Base-by-base conservation (phyloP, 2,113 vertebrate species). In the Cranoglanis bouderius region DNA sequence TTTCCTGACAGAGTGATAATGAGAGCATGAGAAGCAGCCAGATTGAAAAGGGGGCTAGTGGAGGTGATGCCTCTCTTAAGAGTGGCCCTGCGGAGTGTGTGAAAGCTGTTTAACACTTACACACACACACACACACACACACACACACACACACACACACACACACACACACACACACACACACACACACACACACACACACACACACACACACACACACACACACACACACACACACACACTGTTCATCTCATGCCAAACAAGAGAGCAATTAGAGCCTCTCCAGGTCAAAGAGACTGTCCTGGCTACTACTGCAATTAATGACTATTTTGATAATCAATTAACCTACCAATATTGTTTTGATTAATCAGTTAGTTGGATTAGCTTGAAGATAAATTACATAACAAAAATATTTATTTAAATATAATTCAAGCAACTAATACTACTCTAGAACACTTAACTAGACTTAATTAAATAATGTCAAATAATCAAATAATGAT, bases 1-100 rank as follows among this genome's bases (percentile, higher is more conserved):
- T 24, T 67, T 32, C 78, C 29, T 72, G 91, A 94, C 92, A 86
- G 91, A 90, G 91, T 67, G 91, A 93, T 94, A 95, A 95, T 94
- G 91, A 95, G 92, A 85, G 61, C 88, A 92, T 85, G 85, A 89
- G 90, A 92, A 91, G 82, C 90, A 86, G 92, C 90, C 92, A 61
- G 75, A 46, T 19, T 70, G 57, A 40, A 43, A 82, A 85, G 8
- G 46, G 83, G n/a, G 78, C 32, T 57, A 70, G 43, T 32, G 32
- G 24, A 46, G 55, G 19, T 49, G 35, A 77, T 78, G 78, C 57
- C 43, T 61, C 35, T 81, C n/a, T 85, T n/a, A 51, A 43, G 19
- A 84, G 78, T 10, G 38, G 13, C 55, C 75, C 80, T 63, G 70
- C 55, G 6, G 87, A 35, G 65, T 32, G 82, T 84, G 81, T 84